Base-by-base conservation (phyloP, 1,140 invertebrate species). In the Trissolcus basalis region DNA sequence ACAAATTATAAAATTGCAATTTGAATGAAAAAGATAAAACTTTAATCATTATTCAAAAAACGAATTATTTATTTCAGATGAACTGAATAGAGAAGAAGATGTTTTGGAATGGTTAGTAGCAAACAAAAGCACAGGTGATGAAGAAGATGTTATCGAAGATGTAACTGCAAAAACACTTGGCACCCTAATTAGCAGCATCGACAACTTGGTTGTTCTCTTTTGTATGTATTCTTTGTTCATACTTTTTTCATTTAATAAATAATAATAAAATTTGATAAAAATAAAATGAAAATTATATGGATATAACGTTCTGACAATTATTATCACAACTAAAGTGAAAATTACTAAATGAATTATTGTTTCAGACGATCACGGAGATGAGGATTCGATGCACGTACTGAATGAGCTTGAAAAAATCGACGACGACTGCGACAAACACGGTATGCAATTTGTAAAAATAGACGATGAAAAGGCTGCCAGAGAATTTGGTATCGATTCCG, bases 361-460 rank as follows among this genome's bases (percentile, higher is more conserved):
- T 63, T 53, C n/a, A 96, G 94, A 96, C 85, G 94, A 95, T 87
- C 92, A 95, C 83, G 94, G 93, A 65, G 94, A 95, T 81, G 93
- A 95, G 74, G 94, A 96, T 82, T 95, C 94, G 50, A 93, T 94
- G 92, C 91, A 92, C 79, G 94, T 95, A 32, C 89, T 97, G 54
- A 92, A 90, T 72, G 95, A 97, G 86, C 87, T 97, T 67, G 96
- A 97, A 87, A 95, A 96, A 86, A 97, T 97, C 81, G 96, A 97
- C 83, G 96, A 97, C 85, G 96, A 97, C 83, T 96, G 94, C 80
- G 95, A 96, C 84, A 94, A 94, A 80, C 93, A 95, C 82, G 96
- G 95, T 48, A 97, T 98, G 79, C 95, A 96, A 85, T 97, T 98
- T 86, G 96, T 97, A 1, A 97, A 97, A 88, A 96, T 97, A 73